Conservation (phyloP, 1,140 invertebrate species). For the Drosophila tristis region DNA sequence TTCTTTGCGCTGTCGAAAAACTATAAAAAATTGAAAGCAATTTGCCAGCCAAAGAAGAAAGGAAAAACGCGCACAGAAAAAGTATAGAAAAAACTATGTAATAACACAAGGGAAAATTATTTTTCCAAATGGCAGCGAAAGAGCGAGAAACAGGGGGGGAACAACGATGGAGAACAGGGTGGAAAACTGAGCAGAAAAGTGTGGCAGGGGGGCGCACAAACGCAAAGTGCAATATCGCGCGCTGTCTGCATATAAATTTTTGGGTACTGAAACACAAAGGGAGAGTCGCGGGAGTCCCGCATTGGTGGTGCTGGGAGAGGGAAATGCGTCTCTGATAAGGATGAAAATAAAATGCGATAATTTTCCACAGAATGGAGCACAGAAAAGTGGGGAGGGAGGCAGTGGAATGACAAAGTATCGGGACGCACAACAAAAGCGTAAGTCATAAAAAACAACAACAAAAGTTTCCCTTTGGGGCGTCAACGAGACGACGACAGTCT, state of each 20-base stretch:
- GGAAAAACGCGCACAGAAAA: not conserved
- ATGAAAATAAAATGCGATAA: constrained; percentile 65
- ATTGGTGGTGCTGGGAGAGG: constrained; percentile 5
- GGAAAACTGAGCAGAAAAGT: no score
- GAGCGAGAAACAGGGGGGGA: constrained; percentile 1
- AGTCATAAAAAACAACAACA: constrained; percentile 38
- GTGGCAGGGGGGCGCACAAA: not conserved
- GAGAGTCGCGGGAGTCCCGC: not conserved
- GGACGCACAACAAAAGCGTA: constrained; percentile 45
- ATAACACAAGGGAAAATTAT: constrained; percentile 56
- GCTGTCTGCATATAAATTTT: constrained; percentile 64
- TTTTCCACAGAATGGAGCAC: constrained; percentile 33
- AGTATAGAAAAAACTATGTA: constrained; percentile 26
- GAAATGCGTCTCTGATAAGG: constrained; percentile 58
- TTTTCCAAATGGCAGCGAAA: constrained; percentile 26
- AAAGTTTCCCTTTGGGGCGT: constrained; percentile 44
- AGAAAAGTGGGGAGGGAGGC: not conserved
- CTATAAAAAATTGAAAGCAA: constrained; percentile 57
- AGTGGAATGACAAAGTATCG: constrained; percentile 41
- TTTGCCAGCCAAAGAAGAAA: constrained; percentile 42
- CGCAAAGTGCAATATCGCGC: constrained; percentile 53
- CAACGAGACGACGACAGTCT: constrained; percentile 44
- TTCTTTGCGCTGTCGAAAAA: constrained; percentile 19
- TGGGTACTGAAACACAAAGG: constrained; percentile 31
- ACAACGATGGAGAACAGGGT: no score